Conservation (phyloP, 2,113 vertebrate species). For the Dicaeum eximium region DNA sequence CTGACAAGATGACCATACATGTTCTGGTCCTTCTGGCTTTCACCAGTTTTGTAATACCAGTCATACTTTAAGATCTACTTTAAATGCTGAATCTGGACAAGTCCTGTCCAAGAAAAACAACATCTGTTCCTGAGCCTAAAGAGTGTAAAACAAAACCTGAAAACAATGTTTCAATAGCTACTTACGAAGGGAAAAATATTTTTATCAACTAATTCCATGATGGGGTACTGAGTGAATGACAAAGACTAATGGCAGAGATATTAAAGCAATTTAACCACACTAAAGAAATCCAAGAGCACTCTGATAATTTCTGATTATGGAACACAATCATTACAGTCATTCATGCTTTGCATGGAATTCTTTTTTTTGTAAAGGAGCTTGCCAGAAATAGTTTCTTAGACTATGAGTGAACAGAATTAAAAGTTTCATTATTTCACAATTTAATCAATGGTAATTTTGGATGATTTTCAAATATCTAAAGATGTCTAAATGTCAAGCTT, state of each 20-base stretch:
- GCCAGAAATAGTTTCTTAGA: conserved; percentile 11
- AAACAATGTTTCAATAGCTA: neutral
- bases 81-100: conserved; percentile 3
- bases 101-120: conserved; percentile 30
- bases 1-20: neutral
- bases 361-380: neutral
- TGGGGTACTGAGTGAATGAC: neutral
- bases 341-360: neutral
- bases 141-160: conserved; percentile 8
- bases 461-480: conserved; percentile 13
- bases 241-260: conserved; percentile 29
- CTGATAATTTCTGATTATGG: neutral
- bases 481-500: neutral
- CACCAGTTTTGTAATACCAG: neutral
- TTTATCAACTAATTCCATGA: neutral
- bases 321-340: neutral
- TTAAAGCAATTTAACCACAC: neutral
- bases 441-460: conserved; percentile 14
- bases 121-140: neutral
- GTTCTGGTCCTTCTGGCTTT: neutral
- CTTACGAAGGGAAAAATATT: neutral
- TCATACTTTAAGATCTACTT: neutral
- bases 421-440: neutral
- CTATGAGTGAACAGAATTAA: conserved; percentile 18
- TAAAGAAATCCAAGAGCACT: neutral